phyloP scores from a whole-genome alignment of 2,113 vertebrate species.

The Agapornis roseicollis region DNA sequence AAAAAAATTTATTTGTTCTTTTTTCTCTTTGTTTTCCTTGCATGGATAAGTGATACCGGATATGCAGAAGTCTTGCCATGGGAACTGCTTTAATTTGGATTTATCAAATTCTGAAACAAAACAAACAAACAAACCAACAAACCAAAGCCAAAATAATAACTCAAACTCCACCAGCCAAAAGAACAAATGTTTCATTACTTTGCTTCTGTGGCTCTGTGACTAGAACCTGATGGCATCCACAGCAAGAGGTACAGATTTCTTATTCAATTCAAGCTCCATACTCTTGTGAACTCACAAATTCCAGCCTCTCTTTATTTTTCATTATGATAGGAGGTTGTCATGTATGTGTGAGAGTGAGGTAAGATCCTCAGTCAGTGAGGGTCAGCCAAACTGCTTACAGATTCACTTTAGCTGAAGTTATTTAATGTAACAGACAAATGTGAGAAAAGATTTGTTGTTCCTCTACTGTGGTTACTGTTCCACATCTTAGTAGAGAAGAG shows the following conservation, averaged over 20 bases:
- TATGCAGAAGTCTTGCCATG: neutral
- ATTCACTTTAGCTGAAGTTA: neutral
- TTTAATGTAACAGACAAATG: neutral
- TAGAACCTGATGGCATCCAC: neutral
- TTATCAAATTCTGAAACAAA: neutral
- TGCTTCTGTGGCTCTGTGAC: neutral
- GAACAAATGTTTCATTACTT: neutral
- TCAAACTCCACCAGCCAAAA: neutral
- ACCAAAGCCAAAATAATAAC: neutral
- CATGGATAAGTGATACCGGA: neutral
- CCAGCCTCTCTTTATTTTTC: neutral
- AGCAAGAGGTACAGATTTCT: neutral
- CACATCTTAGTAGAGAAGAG: neutral
- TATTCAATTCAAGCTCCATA: neutral
- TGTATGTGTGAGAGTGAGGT: neutral
- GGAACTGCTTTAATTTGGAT: neutral
- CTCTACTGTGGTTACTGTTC: neutral
- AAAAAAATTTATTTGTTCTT: neutral
- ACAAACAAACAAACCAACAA: neutral
- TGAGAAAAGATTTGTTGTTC: conserved; percentile 36
- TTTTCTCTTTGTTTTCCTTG: neutral
- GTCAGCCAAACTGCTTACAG: neutral
- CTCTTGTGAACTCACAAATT: neutral
- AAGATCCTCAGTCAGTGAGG: neutral
- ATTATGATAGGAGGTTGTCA: neutral